These are phyloP conservation scores for Onychomys arenicola DNA, from an alignment of 2,797 vertebrate genomes.

Conservation along the genomic window DNA sequence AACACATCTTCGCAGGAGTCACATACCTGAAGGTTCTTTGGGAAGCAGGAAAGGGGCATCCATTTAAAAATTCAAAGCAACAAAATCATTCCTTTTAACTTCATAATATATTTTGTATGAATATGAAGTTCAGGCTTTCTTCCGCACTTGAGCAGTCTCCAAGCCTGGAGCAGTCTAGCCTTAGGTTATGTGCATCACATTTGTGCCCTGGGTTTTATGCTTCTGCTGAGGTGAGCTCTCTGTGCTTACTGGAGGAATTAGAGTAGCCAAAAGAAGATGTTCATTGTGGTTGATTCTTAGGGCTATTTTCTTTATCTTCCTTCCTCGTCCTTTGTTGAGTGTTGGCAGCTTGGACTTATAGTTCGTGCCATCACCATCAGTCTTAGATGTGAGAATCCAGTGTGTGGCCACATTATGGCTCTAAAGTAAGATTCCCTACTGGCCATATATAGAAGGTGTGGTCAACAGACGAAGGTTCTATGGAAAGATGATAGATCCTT, in stretches of 20 bases:
- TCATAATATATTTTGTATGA: neutral
- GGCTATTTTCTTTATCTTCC: neutral
- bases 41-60: neutral
- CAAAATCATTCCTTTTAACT: slow-evolving; percentile 8
- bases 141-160: neutral
- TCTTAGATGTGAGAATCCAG: neutral
- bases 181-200: neutral
- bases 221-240: neutral
- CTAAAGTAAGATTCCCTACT: neutral
- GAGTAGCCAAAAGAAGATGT: neutral
- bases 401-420: neutral
- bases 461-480: neutral
- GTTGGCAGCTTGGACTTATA: neutral
- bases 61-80: neutral
- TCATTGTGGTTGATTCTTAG: neutral
- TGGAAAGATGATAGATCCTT: neutral
- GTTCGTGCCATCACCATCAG: neutral
- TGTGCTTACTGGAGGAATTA: neutral
- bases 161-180: neutral
- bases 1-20: neutral
- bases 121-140: neutral
- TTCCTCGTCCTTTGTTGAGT: neutral
- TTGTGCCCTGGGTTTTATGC: neutral
- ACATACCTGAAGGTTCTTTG: neutral
- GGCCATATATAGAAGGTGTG: neutral